phyloP scores from a whole-genome alignment of 2,113 vertebrate genomes.

The Muntiacus muntjak region DNA sequence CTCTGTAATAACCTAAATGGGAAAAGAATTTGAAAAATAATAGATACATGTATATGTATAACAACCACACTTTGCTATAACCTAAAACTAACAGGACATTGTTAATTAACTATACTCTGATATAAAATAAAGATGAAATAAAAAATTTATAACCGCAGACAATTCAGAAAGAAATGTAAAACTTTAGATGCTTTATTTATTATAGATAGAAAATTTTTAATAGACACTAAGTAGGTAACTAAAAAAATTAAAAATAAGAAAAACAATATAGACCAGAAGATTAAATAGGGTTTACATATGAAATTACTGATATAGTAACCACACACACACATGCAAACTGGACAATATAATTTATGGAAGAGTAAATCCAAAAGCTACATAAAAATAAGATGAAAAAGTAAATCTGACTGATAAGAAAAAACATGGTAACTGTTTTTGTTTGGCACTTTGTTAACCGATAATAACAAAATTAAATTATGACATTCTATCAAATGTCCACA shows the following conservation, averaged over 20 bases:
- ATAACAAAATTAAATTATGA: not conserved
- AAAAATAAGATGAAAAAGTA: not conserved
- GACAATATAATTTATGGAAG: not conserved
- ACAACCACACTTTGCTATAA: not conserved
- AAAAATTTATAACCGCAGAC: not conserved
- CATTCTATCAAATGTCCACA: not conserved
- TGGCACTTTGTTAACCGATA: not conserved
- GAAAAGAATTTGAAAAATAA: not conserved
- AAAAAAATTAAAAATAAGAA: not conserved
- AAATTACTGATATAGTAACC: not conserved
- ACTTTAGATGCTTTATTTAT: not conserved
- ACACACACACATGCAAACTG: not conserved
- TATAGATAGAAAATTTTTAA: not conserved
- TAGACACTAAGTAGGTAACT: not conserved
- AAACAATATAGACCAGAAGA: not conserved
- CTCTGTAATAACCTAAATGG: not conserved
- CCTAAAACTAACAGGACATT: not conserved
- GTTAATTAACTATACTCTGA: not conserved
- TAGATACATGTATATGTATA: not conserved
- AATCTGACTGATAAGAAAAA: not conserved
- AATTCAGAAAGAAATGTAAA: not conserved
- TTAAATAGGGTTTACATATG: not conserved
- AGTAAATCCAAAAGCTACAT: not conserved
- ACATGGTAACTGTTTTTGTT: not conserved
- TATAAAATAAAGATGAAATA: not conserved